Base-by-base conservation (phyloP, 2,797 vertebrate genomes). In the Gambusia yucatana region DNA sequence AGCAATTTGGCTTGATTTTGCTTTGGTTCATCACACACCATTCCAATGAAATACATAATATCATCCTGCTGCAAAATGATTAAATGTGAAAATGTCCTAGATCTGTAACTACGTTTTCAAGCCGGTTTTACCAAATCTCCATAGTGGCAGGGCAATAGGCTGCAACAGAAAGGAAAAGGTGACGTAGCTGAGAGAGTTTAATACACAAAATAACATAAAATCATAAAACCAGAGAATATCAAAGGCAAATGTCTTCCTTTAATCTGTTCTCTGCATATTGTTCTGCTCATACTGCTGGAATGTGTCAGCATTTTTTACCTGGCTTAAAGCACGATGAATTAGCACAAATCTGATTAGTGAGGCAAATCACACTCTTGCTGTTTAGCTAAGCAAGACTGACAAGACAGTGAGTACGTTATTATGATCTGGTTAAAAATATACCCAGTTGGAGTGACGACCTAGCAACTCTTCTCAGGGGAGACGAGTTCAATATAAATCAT, bases 61-160 rank as follows among this genome's bases (percentile, higher is more conserved):
- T 25, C 5, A 41, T 22, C 20, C 36, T 22, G 39, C 39, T 41
- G 63, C 3, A 11, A 25, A 65, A 22, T 63, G 14, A 36, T 14
- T 20, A 65, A 20, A 22, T 65, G 63, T 63, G 30, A 63, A 63
- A 33, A 33, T 13, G 59, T 33, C 9, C 57, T 9, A 16, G 25
- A 3, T 28, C n/a, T 59, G 30, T 14, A 30, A 6, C 30, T 63
- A 16, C 6, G 10, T 59, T 30, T 36, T 14, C 33, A 39, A 65
- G 11, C 63, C 9, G 20, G 39, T 25, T 77, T 14, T 43, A 36
- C 52, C 77, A 75, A 71, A 82, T 71, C 55, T 74, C 43, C 48
- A 41, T 33, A 61, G 43, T 78, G 73, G 43, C 65, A 13, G 30
- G 77, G 30, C 39, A 44, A 4, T n/a, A 36, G 30, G 61, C 30